These are phyloP conservation scores for Gymnogyps californianus DNA, from an alignment of 2,113 vertebrate species.

Conservation along the genomic window DNA sequence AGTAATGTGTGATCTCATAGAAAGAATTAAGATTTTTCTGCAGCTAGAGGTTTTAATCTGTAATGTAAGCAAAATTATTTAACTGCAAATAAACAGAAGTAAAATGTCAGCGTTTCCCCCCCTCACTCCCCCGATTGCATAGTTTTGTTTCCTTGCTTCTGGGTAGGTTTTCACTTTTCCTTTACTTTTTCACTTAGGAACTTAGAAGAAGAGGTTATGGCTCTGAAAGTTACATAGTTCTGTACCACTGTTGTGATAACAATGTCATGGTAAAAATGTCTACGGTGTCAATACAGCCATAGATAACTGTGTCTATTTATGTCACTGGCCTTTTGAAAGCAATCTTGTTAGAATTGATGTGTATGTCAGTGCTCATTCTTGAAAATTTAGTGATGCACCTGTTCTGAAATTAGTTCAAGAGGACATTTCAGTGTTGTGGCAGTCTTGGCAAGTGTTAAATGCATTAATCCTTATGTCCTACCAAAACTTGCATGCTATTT, in stretches of 20 bases:
- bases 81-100: neutral
- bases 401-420: neutral
- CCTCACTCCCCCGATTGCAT: neutral
- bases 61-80: neutral
- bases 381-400: neutral
- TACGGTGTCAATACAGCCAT: neutral
- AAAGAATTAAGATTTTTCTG: neutral
- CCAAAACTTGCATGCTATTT: neutral
- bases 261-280: neutral
- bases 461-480: neutral
- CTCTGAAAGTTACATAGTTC: neutral
- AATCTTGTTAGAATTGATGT: neutral
- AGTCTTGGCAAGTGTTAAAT: neutral
- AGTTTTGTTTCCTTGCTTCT: neutral
- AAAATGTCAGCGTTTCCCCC: neutral
- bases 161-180: neutral
- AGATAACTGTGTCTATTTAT: fast-evolving
- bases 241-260: neutral
- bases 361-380: neutral
- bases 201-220: neutral
- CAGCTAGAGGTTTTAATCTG: neutral
- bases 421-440: neutral
- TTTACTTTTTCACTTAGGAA: neutral
- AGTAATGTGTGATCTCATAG: neutral
- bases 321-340: neutral